Evolutionary conservation across 2,797 vertebrate species (phyloP), one percentile per base, ranked within the genome.

Genomic region (Neopelma chrysocephalum): DNA sequence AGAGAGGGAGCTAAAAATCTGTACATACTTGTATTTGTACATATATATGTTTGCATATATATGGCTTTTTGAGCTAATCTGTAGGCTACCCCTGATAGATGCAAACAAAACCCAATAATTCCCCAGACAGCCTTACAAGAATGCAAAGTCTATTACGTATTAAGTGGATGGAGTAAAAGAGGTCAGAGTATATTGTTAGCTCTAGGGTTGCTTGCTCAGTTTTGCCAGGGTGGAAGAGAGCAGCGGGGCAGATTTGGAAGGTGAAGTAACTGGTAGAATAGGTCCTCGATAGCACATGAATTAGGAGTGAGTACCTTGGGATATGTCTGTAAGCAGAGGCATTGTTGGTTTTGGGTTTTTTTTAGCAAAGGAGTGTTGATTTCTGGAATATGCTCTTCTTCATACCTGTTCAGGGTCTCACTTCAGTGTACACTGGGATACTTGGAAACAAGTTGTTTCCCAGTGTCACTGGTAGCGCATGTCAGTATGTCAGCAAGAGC

Each of bases 151-250:
- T 94, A 78, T 96, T 72, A 79, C 0, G 7, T 87, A 48, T 78
- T 89, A 76, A 90, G 70, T 69, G 50, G 64, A 70, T 79, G 57
- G 82, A 94, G 34, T 75, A 87, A 83, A 94, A 92, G 90, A 96
- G 83, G 82, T 92, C 60, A 72, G 58, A 71, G 57, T 93, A 91
- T 91, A 88, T 81, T 91, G 70, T 76, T 95, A 96, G 56, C 76
- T 84, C 66, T 92, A 84, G 78, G 27, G 45, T 94, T 96, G 77
- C 65, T 91, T 75, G 62, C 79, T 96, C 61, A 75, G 66, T 96
- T 97, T 87, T 91, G 54, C 40, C 61, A 70, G 77, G 69, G 50
- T 77, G 77, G 96, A 95, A 83, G 93, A 95, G 56, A 76, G 76
- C 25, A 57, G 8, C 3, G 2, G 47, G 50, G 31, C 40, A 85